A percentile compares a stretch with the other conserved stretches of the same genome.
Evolutionary conservation across 2,113 vertebrate genomes (phyloP).

Genomic region (Podarcis raffonei): DNA sequence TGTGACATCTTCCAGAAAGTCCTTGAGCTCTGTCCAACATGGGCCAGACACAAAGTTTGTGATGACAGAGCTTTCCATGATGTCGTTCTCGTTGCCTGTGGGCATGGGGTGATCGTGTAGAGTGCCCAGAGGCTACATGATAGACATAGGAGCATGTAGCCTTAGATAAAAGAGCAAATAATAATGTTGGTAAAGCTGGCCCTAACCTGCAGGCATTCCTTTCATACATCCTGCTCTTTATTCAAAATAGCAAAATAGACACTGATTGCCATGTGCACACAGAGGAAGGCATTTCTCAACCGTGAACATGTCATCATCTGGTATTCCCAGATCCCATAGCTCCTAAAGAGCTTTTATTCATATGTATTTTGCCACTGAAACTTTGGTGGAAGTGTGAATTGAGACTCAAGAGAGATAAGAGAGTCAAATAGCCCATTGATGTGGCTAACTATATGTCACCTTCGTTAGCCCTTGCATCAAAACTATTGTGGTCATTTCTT

Average conservation of each 20-base stretch:
- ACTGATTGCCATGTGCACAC: background rate
- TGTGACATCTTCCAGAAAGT: background rate
- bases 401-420: background rate
- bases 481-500: background rate
- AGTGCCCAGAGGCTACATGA: too few species aligned
- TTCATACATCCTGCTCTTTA: background rate
- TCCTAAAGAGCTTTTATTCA: background rate
- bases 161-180: background rate
- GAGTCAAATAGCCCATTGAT: background rate
- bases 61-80: background rate
- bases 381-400: background rate
- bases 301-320: background rate
- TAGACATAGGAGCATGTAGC: background rate
- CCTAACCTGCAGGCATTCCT: background rate
- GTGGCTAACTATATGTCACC: background rate
- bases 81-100: background rate
- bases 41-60: background rate
- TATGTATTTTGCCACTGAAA: background rate
- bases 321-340: background rate
- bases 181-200: background rate
- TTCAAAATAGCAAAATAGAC: background rate
- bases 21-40: background rate
- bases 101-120: background rate
- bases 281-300: background rate
- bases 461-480: background rate